These are phyloP conservation scores for Cynopterus sphinx DNA, from an alignment of 2,797 vertebrate species.

Conservation along the genomic window DNA sequence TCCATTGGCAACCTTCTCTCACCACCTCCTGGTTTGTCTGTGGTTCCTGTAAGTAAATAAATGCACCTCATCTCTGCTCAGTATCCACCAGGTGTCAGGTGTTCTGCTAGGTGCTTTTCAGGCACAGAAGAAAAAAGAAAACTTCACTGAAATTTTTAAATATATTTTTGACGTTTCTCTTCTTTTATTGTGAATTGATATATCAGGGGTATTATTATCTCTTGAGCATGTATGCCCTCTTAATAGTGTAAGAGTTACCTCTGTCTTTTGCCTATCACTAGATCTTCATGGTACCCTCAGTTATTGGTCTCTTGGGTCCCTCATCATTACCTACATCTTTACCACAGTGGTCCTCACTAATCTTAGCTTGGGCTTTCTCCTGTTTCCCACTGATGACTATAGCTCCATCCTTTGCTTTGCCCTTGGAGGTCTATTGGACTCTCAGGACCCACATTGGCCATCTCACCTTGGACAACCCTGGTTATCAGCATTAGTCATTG, in stretches of 20 bases:
- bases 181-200: constrained; percentile 24
- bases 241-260: background rate
- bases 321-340: background rate
- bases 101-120: background rate
- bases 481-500: background rate
- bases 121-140: background rate
- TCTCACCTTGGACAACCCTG: background rate
- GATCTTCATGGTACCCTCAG: background rate
- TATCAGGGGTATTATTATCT: background rate
- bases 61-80: background rate
- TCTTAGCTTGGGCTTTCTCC: background rate
- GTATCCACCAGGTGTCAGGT: background rate
- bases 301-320: background rate
- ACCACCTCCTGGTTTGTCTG: background rate
- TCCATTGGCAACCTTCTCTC: background rate
- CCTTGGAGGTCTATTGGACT: background rate
- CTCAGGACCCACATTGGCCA: background rate
- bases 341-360: background rate
- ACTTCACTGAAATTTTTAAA: background rate
- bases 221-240: background rate
- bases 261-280: background rate
- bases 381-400: background rate
- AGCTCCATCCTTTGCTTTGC: background rate
- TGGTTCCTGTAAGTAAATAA: background rate
- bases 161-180: constrained; percentile 4